Evolutionary conservation across 2,888 invertebrate species (phyloP).

Genomic region (Gortyna flavago): DNA sequence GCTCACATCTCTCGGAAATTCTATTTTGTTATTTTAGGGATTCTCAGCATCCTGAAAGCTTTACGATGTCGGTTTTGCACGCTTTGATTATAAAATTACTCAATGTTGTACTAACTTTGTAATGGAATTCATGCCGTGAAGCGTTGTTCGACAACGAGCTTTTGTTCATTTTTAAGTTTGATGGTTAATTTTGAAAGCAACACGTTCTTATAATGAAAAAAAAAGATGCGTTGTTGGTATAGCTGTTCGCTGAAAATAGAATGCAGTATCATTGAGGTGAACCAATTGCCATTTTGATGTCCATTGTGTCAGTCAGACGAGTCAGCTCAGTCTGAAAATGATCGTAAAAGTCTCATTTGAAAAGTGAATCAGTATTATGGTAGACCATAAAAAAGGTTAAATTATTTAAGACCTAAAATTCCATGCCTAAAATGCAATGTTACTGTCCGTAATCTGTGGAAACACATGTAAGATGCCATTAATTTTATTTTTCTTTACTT

Average conservation of each 20-base stretch:
- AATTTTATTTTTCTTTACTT: background rate
- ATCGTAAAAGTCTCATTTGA: background rate
- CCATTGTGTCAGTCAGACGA: background rate
- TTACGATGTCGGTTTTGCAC: slow-evolving; percentile 77
- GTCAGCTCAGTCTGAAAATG: background rate
- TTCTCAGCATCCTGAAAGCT: slow-evolving; percentile 77
- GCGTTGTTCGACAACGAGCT: slow-evolving; percentile 65
- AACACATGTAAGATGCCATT: background rate
- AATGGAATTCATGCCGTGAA: slow-evolving; percentile 72
- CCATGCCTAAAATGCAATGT: background rate
- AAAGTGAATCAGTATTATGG: background rate
- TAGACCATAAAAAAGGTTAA: background rate
- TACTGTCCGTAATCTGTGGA: background rate
- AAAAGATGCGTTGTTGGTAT: background rate
- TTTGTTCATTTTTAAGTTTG: slow-evolving; percentile 58
- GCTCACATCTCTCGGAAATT: slow-evolving; percentile 72
- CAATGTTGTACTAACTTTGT: slow-evolving; percentile 74
- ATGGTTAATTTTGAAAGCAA: slow-evolving; percentile 32
- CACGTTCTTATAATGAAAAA: background rate
- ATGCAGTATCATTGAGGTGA: background rate
- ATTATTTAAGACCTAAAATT: background rate
- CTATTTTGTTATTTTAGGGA: slow-evolving; percentile 77
- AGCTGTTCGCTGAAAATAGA: background rate
- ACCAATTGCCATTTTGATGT: background rate
- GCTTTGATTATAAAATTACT: slow-evolving; percentile 80